These are phyloP conservation scores for Acronicta leporina DNA, from an alignment of 2,888 invertebrate genomes.

Conservation along the genomic window DNA sequence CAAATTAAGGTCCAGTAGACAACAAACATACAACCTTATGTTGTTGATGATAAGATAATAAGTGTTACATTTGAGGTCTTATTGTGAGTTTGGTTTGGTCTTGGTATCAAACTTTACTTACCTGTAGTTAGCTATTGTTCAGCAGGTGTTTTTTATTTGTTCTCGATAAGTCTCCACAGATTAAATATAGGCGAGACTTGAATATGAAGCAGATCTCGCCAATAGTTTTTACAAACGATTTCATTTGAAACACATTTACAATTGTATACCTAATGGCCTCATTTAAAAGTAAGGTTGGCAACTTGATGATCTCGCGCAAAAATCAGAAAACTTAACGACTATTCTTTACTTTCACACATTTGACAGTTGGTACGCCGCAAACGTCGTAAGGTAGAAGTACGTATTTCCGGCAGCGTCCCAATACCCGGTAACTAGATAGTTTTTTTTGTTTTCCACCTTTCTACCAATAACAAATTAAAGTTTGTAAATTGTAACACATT, in stretches of 20 bases:
- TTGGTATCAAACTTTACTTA: conserved; percentile 33
- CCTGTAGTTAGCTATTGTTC: conserved; percentile 50
- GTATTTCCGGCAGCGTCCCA: no score
- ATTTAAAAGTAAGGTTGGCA: conserved; percentile 38
- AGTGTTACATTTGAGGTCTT: neutral
- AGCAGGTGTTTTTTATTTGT: conserved; percentile 62
- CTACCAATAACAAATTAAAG: no score
- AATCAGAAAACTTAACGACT: no score
- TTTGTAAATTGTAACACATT: no score
- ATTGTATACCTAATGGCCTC: conserved; percentile 56
- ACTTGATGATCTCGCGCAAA: neutral
- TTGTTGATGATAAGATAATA: neutral
- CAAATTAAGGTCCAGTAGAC: conserved; percentile 8
- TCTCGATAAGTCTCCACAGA: conserved; percentile 67
- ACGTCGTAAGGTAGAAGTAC: no score
- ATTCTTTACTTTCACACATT: no score
- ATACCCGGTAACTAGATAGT: no score
- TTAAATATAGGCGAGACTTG: conserved; percentile 69
- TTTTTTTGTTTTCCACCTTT: no score
- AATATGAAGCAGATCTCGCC: conserved; percentile 66
- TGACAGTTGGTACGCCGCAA: no score
- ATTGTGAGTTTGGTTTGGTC: conserved; percentile 10
- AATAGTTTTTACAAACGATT: conserved; percentile 64
- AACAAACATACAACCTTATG: conserved; percentile 33
- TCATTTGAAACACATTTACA: conserved; percentile 63